Evolutionary conservation across 2,888 invertebrate genomes (phyloP), one percentile per base, ranked within the genome.

Genomic region (Erynnis tages): DNA sequence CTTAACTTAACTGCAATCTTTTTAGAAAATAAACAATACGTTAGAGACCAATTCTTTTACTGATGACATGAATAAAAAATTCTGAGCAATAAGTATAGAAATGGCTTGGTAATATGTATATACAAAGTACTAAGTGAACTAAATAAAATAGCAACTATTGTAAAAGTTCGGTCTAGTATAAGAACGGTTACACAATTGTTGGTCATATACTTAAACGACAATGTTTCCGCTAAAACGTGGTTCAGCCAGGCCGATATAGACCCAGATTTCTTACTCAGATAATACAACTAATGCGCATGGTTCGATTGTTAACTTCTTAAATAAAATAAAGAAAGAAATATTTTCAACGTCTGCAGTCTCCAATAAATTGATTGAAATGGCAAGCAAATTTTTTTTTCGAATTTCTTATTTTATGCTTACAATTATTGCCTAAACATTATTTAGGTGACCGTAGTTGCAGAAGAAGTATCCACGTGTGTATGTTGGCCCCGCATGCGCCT

Each of bases 401-500:
- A 19, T 11, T 21, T 10, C 1, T 8, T 11, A 19, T 19, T 19
- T 21, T 38, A 8, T n/a, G n/a, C n/a, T n/a, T n/a, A n/a, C n/a
- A n/a, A n/a, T n/a, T n/a, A n/a, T n/a, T n/a, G n/a, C n/a, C n/a
- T n/a, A n/a, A n/a, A n/a, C 37, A 11, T 38, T 6, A 13, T 16
- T 4, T 21, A 93, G 93, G 94, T 94, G 67, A 93, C 93, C 55
- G 93, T 95, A 67, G 91, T 93, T 40, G 96, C 96, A 7, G 94
- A 94, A 72, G 95, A 96, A 73, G 92, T 93, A 62, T 92, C 94
- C 82, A 91, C 93, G 64, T 93, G 95, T 72, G 86, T 96, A 58
- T 94, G 95, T 69, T 96, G 96, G 96, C 92, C 94, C 56, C 91
- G 95, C 66, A 91, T 94, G 90, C 92, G 93, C 63, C 90, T 96